These are phyloP conservation scores for Lycia hirtaria DNA, from an alignment of 2,888 invertebrate genomes.

Conservation along the genomic window DNA sequence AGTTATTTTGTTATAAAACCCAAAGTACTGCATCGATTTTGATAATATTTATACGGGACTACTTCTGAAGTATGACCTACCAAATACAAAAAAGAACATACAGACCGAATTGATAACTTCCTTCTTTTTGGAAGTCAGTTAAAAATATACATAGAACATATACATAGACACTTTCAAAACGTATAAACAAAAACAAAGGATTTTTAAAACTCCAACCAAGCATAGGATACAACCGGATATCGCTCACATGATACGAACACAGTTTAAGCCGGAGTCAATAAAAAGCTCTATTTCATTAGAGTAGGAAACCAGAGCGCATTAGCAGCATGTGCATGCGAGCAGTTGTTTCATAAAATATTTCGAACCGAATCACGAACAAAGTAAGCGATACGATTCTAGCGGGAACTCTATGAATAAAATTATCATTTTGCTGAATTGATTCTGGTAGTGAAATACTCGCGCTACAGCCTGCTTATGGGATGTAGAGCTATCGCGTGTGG, in stretches of 20 bases:
- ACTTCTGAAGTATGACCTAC: too few relatives aligned
- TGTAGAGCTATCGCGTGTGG: conserved; percentile 42
- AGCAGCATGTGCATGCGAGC: conserved; percentile 55
- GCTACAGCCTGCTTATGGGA: conserved; percentile 70
- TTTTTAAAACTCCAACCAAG: not conserved
- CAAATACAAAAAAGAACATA: too few relatives aligned
- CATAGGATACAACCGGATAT: conserved; percentile 11
- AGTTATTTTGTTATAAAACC: too few relatives aligned
- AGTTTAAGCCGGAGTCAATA: conserved; percentile 14
- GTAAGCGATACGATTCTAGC: conserved; percentile 82
- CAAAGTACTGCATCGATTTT: too few relatives aligned
- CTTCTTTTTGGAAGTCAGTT: too few relatives aligned
- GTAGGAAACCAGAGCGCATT: conserved; percentile 46
- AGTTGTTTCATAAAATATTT: conserved; percentile 75
- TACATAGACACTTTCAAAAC: not conserved
- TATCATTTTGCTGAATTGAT: conserved; percentile 84
- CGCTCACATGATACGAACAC: conserved; percentile 7
- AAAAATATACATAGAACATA: too few relatives aligned
- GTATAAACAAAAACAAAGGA: not conserved
- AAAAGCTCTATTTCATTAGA: conserved; percentile 35
- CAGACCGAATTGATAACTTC: too few relatives aligned
- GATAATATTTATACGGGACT: too few relatives aligned
- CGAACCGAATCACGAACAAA: conserved; percentile 80
- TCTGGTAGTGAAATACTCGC: conserved; percentile 77
- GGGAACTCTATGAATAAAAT: conserved; percentile 84